These are phyloP conservation scores for Typhlomys cinereus DNA, from an alignment of 2,113 vertebrate species.

Conservation along the genomic window DNA sequence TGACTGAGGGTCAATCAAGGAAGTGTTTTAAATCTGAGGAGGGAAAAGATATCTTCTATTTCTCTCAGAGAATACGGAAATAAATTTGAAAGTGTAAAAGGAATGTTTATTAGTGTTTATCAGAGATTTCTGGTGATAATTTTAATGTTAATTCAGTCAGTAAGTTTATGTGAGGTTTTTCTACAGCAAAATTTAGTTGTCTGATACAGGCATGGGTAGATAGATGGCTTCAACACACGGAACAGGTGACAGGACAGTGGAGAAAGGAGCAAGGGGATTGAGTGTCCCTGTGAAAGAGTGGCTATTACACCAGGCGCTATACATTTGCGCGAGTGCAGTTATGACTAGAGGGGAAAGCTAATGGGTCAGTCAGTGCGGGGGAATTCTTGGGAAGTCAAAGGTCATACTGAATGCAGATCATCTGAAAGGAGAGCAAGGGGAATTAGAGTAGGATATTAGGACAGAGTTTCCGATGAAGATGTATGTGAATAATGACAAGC, in stretches of 20 bases:
- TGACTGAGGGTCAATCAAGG: not conserved
- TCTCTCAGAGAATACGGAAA: not conserved
- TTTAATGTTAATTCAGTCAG: not conserved
- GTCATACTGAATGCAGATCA: not conserved
- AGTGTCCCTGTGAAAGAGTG: not conserved
- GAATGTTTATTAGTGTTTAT: not conserved
- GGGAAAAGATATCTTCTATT: not conserved
- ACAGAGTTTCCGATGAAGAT: not conserved
- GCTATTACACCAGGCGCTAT: not conserved
- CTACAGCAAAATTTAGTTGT: not conserved
- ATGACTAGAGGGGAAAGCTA: not conserved
- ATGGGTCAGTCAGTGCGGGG: not conserved
- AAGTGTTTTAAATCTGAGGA: slow-evolving; percentile 10
- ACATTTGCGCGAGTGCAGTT: not conserved
- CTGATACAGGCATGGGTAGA: not conserved
- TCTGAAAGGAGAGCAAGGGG: not conserved
- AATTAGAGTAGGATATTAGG: not conserved
- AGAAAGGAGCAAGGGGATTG: not conserved
- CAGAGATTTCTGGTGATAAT: not conserved
- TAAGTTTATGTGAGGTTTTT: not conserved
- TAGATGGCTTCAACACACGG: not conserved
- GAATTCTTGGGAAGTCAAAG: not conserved
- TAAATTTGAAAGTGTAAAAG: not conserved
- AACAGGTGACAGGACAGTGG: not conserved
- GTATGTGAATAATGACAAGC: not conserved